A percentile compares a stretch with the other conserved stretches of the same genome.
Evolutionary conservation across 2,888 invertebrate genomes (phyloP).

Genomic region (Meloe dianella): DNA sequence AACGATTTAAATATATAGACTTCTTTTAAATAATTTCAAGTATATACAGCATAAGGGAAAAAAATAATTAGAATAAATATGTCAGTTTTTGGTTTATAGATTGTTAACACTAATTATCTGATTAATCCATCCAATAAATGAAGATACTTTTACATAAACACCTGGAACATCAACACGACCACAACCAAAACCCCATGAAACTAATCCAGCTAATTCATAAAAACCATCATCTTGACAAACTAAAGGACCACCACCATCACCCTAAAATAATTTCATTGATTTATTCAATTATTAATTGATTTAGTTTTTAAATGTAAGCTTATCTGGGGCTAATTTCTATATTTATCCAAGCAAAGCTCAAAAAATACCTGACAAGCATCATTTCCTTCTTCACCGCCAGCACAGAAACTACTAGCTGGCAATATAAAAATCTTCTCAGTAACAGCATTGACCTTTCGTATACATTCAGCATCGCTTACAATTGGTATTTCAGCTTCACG

Average conservation of each 20-base stretch:
- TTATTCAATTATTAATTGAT: background rate
- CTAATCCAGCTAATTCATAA: conserved; percentile 90
- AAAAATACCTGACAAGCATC: conserved; percentile 85
- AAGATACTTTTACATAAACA: conserved; percentile 95
- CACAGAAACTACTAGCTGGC: conserved; percentile 93
- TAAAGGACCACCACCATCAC: conserved; percentile 92
- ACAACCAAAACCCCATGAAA: conserved; percentile 95
- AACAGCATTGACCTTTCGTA: conserved; percentile 90
- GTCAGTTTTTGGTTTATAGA: conserved; percentile 62
- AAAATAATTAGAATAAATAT: conserved; percentile 26
- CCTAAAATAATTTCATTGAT: conserved; percentile 62
- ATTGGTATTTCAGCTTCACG: conserved; percentile 91
- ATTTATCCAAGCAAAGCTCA: background rate
- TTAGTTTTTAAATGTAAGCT: background rate
- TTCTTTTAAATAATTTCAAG: conserved; percentile 34
- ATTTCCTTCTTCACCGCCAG: conserved; percentile 90
- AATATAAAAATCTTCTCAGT: conserved; percentile 94
- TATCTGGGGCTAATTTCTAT: background rate
- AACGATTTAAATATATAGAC: conserved; percentile 44
- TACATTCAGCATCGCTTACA: conserved; percentile 90
- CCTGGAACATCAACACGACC: conserved; percentile 93
- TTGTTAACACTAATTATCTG: conserved; percentile 96
- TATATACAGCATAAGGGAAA: conserved; percentile 28
- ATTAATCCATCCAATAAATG: conserved; percentile 97
- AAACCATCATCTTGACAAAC: conserved; percentile 93